phyloP scores from a whole-genome alignment of 2,113 vertebrate genomes.

The Sitta europaea region DNA sequence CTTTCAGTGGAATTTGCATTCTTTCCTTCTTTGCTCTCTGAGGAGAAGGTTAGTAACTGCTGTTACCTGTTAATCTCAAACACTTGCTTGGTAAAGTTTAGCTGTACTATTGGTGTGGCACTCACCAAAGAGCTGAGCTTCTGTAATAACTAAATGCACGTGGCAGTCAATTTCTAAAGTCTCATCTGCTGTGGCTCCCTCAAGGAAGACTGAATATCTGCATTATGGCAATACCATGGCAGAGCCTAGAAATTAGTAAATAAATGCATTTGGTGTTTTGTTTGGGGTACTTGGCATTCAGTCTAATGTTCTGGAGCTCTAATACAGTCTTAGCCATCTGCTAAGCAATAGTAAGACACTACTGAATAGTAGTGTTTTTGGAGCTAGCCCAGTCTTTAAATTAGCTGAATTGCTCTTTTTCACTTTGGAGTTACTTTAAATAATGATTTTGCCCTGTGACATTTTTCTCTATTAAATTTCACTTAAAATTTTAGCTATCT shows the following conservation, averaged over 20 bases:
- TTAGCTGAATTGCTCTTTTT: conserved; percentile 32
- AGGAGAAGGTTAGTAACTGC: not conserved
- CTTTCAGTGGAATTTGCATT: not conserved
- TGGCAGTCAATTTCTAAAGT: not conserved
- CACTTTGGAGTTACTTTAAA: not conserved
- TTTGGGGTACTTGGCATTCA: conserved; percentile 27
- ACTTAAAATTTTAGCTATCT: not conserved
- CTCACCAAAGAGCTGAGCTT: not conserved
- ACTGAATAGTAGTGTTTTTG: not conserved
- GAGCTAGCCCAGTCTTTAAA: not conserved
- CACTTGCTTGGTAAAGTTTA: conserved; percentile 29
- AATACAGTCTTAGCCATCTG: not conserved
- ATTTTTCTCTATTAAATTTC: conserved; percentile 3
- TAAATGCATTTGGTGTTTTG: conserved; percentile 1
- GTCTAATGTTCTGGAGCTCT: conserved; percentile 23
- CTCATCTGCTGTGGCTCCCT: conserved; percentile 29
- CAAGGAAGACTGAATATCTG: conserved; percentile 5
- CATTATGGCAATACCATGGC: conserved; percentile 17
- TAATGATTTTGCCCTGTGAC: not conserved
- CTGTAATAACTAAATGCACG: not conserved
- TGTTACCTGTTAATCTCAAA: conserved; percentile 16
- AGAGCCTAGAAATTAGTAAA: conserved; percentile 54
- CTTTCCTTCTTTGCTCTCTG: not conserved
- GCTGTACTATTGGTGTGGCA: not conserved
- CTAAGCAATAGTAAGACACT: not conserved